These are phyloP conservation scores for Drosophila triauraria DNA, from an alignment of 1,140 invertebrate genomes.

Conservation along the genomic window DNA sequence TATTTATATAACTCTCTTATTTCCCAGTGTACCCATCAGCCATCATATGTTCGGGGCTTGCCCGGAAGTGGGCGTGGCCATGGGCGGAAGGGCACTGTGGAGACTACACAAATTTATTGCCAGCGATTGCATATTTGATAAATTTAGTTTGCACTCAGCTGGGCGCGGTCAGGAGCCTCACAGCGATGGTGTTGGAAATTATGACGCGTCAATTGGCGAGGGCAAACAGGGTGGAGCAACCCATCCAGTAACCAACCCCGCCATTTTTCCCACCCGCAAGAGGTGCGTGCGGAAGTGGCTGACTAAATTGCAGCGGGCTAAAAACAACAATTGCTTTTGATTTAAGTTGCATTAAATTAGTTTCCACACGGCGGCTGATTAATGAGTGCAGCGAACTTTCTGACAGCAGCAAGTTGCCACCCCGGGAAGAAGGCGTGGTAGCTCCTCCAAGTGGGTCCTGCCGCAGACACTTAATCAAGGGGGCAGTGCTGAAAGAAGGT, in stretches of 20 bases:
- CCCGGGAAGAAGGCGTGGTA: constrained; percentile 4
- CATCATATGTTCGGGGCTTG: constrained; percentile 47
- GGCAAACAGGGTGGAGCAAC: constrained; percentile 1
- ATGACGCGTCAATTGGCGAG: constrained; percentile 58
- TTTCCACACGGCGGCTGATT: constrained; percentile 53
- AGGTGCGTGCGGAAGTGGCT: constrained; percentile 60
- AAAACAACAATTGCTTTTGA: constrained; percentile 63
- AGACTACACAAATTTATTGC: constrained; percentile 62
- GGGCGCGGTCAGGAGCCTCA: constrained; percentile 21
- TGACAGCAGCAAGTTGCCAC: constrained; percentile 33
- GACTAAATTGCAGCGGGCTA: constrained; percentile 64
- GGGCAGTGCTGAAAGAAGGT: constrained; percentile 33
- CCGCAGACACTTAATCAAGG: constrained; percentile 43
- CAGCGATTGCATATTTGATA: constrained; percentile 75
- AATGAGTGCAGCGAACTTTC: constrained; percentile 50
- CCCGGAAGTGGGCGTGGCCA: constrained; percentile 35
- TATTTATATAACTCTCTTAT: too few relatives aligned
- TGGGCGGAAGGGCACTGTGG: constrained; percentile 1
- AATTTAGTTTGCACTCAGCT: constrained; percentile 72
- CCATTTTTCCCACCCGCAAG: neutral
- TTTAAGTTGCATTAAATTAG: constrained; percentile 72
- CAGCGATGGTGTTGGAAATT: constrained; percentile 56
- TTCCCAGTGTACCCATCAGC: constrained; percentile 18
- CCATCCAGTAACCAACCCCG: neutral
- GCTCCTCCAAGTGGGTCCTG: neutral